phyloP scores from a whole-genome alignment of 1,140 invertebrate species.

The Plectus sambesii region DNA sequence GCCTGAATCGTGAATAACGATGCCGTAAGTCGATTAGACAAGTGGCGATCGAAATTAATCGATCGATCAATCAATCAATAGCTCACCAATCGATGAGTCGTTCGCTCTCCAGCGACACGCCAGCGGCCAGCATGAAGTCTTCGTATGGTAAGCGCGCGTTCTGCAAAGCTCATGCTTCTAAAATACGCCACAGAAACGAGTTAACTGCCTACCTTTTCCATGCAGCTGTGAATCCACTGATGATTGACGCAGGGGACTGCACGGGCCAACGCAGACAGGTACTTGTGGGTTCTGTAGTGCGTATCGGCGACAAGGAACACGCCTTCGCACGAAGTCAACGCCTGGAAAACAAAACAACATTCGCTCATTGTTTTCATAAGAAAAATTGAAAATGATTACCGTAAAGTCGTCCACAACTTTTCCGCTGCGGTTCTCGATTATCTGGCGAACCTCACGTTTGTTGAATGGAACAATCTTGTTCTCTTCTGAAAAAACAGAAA shows the following conservation, averaged over 20 bases:
- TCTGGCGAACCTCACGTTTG: constrained; percentile 31
- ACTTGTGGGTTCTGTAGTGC: constrained; percentile 42
- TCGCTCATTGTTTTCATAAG: no score
- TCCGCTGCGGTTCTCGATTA: constrained; percentile 33
- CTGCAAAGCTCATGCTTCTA: constrained; percentile 10
- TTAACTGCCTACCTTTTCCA: constrained; percentile 23
- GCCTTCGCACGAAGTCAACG: constrained; percentile 1
- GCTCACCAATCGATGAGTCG: constrained; percentile 24
- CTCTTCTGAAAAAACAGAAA: no score
- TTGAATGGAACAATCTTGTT: no score
- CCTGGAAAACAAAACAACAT: constrained; percentile 7
- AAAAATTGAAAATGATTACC: no score
- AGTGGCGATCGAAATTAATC: constrained; percentile 8
- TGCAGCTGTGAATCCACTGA: constrained; percentile 33
- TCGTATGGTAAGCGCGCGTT: constrained; percentile 25
- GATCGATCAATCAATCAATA: constrained; percentile 14
- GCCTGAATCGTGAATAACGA: constrained; percentile 4
- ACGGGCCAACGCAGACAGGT: constrained; percentile 34
- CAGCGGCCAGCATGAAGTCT: constrained; percentile 34
- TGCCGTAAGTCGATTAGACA: not conserved
- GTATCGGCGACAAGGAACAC: constrained; percentile 41
- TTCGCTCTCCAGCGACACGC: constrained; percentile 17
- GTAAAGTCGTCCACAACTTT: constrained; percentile 34
- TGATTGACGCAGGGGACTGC: constrained; percentile 35
- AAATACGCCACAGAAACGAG: constrained; percentile 3